Evolutionary conservation across 2,888 invertebrate species (phyloP), one percentile per base, ranked within the genome.

Genomic region (Plebejus argus): DNA sequence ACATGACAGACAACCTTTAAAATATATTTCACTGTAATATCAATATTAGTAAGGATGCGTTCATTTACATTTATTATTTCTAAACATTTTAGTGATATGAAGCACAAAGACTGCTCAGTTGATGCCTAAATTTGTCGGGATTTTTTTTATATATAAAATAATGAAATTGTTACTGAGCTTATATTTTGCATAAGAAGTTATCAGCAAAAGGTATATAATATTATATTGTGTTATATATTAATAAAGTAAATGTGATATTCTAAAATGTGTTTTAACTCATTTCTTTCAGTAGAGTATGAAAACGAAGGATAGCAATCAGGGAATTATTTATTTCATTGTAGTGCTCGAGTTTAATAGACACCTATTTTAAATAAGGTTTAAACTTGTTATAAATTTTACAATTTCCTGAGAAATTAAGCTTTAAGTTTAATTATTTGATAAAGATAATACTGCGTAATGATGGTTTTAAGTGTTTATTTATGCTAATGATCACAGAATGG

Each of bases 191-290:
- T 84, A 86, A 84, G 87, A 86, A 86, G 88, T 91, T 91, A 90
- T 89, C 88, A 88, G 89, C 88, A 90, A 88, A 89, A 89, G 88
- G 89, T 90, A 89, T 90, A 66, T 66, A 66, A 20, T 61, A 61
- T 66, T 66, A 92, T 91, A 90, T 92, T 91, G 91, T 92, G 91
- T 92, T 92, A 90, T 88, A 83, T 85, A 88, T 88, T 90, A 87
- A 88, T 86, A 87, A 90, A 92, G 91, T 92, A 91, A 93, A 92
- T 93, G 93, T 93, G 92, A 93, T 93, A 93, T 89, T 89, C 85
- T 87, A 91, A 82, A 83, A 78, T 83, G 78, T 81, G 81, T 81
- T 82, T 85, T 84, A 12, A 1, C n/a, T 76, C 3, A 23, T 53
- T 53, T 53, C 49, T 49, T 49, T 15, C 49, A 49, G 12, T 49